phyloP scores from a whole-genome alignment of 92 coral and sea anemone genomes.

The Pocillopora grandis region DNA sequence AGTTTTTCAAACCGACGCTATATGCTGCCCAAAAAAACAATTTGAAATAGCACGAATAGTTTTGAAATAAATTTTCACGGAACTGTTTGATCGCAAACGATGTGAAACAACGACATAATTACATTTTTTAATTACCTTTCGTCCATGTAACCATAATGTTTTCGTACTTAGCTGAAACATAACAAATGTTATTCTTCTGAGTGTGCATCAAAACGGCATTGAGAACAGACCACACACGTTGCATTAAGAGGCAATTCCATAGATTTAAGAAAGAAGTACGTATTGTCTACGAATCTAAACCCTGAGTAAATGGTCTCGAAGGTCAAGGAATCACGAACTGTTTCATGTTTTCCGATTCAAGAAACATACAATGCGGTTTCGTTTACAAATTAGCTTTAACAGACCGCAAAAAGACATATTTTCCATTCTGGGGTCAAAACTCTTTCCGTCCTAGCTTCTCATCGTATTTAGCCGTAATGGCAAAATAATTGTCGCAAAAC shows the following conservation, averaged over 20 bases:
- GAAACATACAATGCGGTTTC: background rate
- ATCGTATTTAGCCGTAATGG: conserved; percentile 13
- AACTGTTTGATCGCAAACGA: background rate
- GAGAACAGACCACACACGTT: conserved; percentile 22
- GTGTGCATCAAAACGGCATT: background rate
- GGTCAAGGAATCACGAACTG: background rate
- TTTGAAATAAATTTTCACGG: background rate
- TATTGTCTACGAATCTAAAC: background rate
- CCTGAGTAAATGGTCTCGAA: background rate
- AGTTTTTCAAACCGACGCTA: conserved; percentile 5
- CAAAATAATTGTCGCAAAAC: conserved; percentile 35
- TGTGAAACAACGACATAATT: background rate
- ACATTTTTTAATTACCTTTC: background rate
- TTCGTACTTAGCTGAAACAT: background rate
- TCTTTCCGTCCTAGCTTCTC: conserved; percentile 12
- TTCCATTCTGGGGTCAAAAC: conserved; percentile 18
- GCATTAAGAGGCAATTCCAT: background rate
- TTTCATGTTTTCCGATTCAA: background rate
- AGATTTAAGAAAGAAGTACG: no score
- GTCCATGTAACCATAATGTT: background rate
- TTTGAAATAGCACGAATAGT: background rate
- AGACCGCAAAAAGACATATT: conserved; percentile 25
- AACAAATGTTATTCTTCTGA: background rate
- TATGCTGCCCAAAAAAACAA: background rate
- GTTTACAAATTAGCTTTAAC: background rate